Conservation (phyloP, 2,888 invertebrate genomes). For the Macrophya alboannulata region DNA sequence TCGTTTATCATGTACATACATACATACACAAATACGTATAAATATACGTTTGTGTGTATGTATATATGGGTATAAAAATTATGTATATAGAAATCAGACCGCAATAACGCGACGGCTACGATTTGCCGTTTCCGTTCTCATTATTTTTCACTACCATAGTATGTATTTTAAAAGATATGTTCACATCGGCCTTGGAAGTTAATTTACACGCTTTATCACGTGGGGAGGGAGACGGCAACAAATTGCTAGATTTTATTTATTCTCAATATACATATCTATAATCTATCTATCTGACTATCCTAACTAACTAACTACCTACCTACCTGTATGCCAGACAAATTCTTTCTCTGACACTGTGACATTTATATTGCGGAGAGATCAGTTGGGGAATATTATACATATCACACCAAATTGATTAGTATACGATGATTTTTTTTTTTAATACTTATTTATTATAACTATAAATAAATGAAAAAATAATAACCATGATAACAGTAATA, state of each 20-base stretch:
- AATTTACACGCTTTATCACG: conserved; percentile 29
- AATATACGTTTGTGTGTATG: background rate
- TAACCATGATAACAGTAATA: background rate
- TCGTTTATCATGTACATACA: background rate
- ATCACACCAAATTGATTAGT: background rate
- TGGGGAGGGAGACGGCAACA: background rate
- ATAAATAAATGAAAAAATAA: background rate
- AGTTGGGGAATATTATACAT: background rate
- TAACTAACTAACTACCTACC: background rate
- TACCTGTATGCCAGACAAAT: background rate
- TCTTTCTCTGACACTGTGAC: background rate
- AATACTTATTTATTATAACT: background rate
- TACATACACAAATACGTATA: no score
- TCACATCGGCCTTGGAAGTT: conserved; percentile 28
- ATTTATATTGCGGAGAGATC: background rate
- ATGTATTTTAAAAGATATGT: conserved; percentile 20
- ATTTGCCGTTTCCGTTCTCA: conserved; percentile 16
- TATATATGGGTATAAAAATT: background rate
- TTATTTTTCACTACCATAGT: background rate
- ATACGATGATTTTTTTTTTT: background rate
- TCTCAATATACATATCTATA: background rate
- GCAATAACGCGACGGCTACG: background rate
- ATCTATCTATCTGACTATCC: no score
- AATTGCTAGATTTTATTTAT: conserved; percentile 4
- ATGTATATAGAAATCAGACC: background rate